phyloP scores from a whole-genome alignment of 35 echinoderm and acorn worm genomes.

The Stichopus chloronotus region DNA sequence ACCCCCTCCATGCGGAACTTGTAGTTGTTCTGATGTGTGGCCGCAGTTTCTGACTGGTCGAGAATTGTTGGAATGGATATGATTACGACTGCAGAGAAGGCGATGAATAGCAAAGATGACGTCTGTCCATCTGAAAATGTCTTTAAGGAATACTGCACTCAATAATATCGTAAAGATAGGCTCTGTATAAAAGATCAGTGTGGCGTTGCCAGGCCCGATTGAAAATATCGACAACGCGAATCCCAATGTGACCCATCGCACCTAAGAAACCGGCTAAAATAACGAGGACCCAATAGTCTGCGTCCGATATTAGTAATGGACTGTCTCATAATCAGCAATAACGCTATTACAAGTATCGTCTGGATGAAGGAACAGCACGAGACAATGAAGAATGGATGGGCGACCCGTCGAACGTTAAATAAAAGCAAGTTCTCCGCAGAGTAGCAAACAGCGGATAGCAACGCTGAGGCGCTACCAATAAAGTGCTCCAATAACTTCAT shows the following conservation, averaged over 20 bases:
- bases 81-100: background rate
- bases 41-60: background rate
- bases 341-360: background rate
- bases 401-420: background rate
- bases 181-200: slow-evolving; percentile 15
- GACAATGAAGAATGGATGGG: background rate
- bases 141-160: background rate
- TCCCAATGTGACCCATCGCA: background rate
- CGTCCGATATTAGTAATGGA: background rate
- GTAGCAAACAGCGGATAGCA: background rate
- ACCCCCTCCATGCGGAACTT: background rate
- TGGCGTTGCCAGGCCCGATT: slow-evolving; percentile 2
- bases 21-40: background rate
- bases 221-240: background rate
- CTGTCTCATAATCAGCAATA: background rate
- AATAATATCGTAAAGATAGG: slow-evolving; percentile 11
- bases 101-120: background rate
- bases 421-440: background rate
- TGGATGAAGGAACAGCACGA: background rate
- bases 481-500: background rate
- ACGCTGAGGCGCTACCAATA: background rate
- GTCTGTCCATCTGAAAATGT: slow-evolving; percentile 8
- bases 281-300: background rate
- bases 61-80: background rate
- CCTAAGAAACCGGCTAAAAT: slow-evolving; percentile 2